Evolutionary conservation across 2,888 invertebrate genomes (phyloP).

Genomic region (Neoscelio sp.): DNA sequence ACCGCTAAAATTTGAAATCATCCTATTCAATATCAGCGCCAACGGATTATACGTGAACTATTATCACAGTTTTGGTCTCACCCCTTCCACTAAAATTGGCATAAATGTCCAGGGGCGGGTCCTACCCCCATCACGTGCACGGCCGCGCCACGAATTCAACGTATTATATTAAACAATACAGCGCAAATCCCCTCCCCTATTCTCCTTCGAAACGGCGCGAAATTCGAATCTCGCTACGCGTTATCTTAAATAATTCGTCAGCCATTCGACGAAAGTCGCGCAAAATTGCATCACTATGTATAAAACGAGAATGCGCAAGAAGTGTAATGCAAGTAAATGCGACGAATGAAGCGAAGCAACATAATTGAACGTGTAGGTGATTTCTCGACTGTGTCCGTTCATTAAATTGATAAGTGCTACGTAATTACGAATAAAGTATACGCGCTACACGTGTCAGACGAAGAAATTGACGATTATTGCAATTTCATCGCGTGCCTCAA

Average conservation of each 20-base stretch:
- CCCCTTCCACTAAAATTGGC: too few relatives aligned
- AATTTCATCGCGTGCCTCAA: conserved; percentile 65
- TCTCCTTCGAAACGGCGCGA: too few relatives aligned
- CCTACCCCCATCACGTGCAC: too few relatives aligned
- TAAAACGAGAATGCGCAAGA: conserved; percentile 1
- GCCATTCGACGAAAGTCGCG: neutral
- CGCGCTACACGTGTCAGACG: conserved; percentile 52
- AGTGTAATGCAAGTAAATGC: conserved; percentile 19
- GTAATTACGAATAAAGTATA: conserved; percentile 58
- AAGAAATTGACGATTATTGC: conserved; percentile 66
- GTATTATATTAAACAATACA: too few relatives aligned
- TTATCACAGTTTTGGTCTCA: too few relatives aligned
- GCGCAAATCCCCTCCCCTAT: too few relatives aligned
- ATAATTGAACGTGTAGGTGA: conserved; percentile 43
- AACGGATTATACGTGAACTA: too few relatives aligned
- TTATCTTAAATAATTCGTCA: neutral
- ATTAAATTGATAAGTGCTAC: conserved; percentile 64
- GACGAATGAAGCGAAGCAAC: conserved; percentile 19
- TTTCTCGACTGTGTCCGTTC: conserved; percentile 43
- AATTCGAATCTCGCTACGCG: neutral
- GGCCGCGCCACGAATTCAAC: too few relatives aligned
- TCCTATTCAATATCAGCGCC: too few relatives aligned
- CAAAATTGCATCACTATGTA: too few relatives aligned
- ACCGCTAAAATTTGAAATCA: too few relatives aligned
- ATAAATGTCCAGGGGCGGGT: too few relatives aligned